Evolutionary conservation across 2,113 vertebrate species (phyloP).

Genomic region (Casuarius casuarius): DNA sequence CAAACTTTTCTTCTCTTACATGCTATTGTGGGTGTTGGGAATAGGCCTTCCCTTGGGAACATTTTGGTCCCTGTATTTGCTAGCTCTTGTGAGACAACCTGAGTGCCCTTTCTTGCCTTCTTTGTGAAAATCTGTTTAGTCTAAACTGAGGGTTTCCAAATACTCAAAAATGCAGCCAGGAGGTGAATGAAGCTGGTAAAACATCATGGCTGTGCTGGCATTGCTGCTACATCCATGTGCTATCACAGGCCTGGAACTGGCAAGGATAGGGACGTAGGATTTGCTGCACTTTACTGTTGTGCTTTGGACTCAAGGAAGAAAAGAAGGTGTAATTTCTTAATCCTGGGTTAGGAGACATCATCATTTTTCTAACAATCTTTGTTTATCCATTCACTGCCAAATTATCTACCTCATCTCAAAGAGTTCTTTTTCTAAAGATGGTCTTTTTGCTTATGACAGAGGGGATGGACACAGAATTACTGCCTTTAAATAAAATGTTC

Average conservation of each 20-base stretch:
- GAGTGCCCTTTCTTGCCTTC: background rate
- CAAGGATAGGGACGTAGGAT: background rate
- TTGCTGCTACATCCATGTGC: background rate
- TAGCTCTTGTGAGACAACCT: background rate
- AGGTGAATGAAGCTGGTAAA: background rate
- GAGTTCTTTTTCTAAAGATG: background rate
- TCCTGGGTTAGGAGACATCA: background rate
- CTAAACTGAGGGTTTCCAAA: background rate
- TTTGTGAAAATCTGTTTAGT: background rate
- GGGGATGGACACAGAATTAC: background rate
- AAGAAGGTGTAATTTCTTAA: background rate
- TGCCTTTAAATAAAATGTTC: background rate
- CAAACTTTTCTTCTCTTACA: background rate
- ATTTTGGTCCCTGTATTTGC: background rate
- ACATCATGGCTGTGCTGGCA: background rate
- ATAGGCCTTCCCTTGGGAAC: background rate
- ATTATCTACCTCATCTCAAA: background rate
- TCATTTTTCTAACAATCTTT: background rate
- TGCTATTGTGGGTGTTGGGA: background rate
- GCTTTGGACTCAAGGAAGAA: background rate
- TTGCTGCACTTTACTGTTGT: background rate
- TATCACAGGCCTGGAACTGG: background rate
- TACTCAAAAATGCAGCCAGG: background rate
- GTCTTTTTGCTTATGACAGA: background rate
- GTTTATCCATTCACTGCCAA: background rate